A percentile compares a stretch with the other conserved stretches of the same genome.
phyloP scores from a whole-genome alignment of 2,888 invertebrate genomes.

The Ophion ventricosus region DNA sequence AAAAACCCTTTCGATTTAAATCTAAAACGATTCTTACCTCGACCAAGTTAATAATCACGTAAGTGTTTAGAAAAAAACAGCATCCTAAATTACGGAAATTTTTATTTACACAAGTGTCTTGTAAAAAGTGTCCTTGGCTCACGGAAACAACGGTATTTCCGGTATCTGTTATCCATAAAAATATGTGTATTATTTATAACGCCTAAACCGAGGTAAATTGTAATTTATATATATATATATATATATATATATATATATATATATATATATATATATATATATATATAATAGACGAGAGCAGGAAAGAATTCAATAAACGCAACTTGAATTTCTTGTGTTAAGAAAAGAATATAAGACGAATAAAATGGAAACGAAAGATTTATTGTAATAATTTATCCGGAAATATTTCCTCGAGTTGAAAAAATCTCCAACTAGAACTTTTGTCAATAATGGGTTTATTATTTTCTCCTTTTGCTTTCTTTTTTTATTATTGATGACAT shows the following conservation, averaged over 20 bases:
- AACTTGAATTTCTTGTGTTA: constrained; percentile 2
- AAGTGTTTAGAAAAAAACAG: not conserved
- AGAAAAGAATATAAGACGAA: constrained; percentile 19
- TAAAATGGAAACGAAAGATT: not conserved
- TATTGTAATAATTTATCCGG: constrained; percentile 15
- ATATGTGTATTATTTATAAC: constrained; percentile 69
- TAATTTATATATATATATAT: constrained; percentile 58
- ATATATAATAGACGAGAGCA: constrained; percentile 29
- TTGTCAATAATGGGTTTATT: constrained; percentile 75
- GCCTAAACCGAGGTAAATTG: constrained; percentile 58
- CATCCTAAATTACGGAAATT: constrained; percentile 13
- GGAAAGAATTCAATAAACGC: constrained; percentile 31
- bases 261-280: constrained; percentile 32
- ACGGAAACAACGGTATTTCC: constrained; percentile 40
- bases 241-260: constrained; percentile 21
- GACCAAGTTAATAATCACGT: constrained; percentile 2
- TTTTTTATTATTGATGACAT: constrained; percentile 76
- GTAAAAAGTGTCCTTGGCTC: constrained; percentile 65
- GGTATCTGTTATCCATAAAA: constrained; percentile 44
- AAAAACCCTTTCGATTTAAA: constrained; percentile 10
- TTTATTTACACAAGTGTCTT: constrained; percentile 62
- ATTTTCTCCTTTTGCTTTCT: constrained; percentile 71
- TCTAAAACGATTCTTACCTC: not conserved
- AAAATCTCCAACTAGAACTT: constrained; percentile 11
- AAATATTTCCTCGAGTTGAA: not conserved